These are phyloP conservation scores for Phyto melanocephala DNA, from an alignment of 2,888 invertebrate species.

Conservation along the genomic window DNA sequence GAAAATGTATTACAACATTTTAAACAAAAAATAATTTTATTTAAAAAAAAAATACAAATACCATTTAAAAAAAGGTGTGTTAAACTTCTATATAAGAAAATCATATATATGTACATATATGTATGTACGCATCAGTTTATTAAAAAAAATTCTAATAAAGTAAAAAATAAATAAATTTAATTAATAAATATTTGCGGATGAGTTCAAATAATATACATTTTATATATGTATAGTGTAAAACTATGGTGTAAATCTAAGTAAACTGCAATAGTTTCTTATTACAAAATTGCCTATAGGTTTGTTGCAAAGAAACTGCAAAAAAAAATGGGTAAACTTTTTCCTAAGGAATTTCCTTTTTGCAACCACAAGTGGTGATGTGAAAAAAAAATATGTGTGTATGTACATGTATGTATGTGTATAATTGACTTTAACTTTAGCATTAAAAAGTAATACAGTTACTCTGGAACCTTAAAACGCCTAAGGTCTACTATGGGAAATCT, in stretches of 20 bases:
- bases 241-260: not conserved
- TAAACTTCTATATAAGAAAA: not conserved
- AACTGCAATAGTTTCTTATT: not conserved
- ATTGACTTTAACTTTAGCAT: slow-evolving; percentile 59
- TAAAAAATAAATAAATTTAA: not conserved
- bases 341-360: slow-evolving; percentile 54
- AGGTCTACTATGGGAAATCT: slow-evolving; percentile 24
- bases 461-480: slow-evolving; percentile 61
- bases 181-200: not conserved
- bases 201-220: not conserved
- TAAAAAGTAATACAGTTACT: slow-evolving; percentile 46
- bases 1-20: not conserved
- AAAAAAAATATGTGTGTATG: slow-evolving; percentile 5
- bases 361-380: slow-evolving; percentile 49
- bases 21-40: not conserved
- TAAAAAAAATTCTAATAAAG: not conserved
- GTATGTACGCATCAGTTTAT: not conserved
- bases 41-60: not conserved
- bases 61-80: slow-evolving; percentile 39
- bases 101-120: not conserved
- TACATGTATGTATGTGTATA: not conserved
- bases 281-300: not conserved
- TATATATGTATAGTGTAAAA: not conserved
- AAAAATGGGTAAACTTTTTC: slow-evolving; percentile 17
- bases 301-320: slow-evolving; percentile 5